phyloP scores from a whole-genome alignment of 2,888 invertebrate genomes.

The Orthosia cruda region DNA sequence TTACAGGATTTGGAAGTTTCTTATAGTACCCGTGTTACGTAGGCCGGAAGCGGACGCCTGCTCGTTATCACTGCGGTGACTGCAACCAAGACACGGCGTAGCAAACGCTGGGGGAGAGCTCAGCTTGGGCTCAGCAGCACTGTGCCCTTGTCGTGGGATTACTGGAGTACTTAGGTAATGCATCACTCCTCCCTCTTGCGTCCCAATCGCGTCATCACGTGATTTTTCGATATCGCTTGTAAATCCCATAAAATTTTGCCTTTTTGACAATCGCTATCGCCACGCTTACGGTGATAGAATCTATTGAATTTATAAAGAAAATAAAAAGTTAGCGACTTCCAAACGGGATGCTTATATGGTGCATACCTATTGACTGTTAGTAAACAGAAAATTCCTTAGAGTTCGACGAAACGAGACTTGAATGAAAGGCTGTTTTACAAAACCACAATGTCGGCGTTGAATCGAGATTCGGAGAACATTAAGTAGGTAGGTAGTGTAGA shows the following conservation, averaged over 20 bases:
- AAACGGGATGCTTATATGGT: background rate
- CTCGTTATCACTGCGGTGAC: too few relatives aligned
- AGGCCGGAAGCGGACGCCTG: too few relatives aligned
- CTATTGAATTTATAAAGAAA: background rate
- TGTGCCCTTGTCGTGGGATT: background rate
- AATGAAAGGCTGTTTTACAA: constrained; percentile 5
- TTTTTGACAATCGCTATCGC: too few relatives aligned
- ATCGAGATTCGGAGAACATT: constrained; percentile 8
- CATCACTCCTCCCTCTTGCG: too few relatives aligned
- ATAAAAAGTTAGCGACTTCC: background rate
- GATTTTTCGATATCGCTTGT: too few relatives aligned
- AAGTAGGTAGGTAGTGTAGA: background rate
- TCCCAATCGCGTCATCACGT: too few relatives aligned
- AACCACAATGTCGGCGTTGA: background rate
- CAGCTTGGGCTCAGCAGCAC: background rate
- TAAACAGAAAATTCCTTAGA: background rate
- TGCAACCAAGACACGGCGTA: background rate
- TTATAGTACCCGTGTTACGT: too few relatives aligned
- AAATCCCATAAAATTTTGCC: too few relatives aligned
- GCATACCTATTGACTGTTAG: background rate
- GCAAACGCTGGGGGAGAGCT: background rate
- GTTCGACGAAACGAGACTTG: background rate
- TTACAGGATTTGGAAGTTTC: too few relatives aligned
- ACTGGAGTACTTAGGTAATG: too few relatives aligned
- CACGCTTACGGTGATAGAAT: too few relatives aligned